Percentiles rank a stretch among this genome's conserved stretches.
Evolutionary conservation across 2,888 invertebrate species (phyloP).

Genomic region (Euzetes globulus): DNA sequence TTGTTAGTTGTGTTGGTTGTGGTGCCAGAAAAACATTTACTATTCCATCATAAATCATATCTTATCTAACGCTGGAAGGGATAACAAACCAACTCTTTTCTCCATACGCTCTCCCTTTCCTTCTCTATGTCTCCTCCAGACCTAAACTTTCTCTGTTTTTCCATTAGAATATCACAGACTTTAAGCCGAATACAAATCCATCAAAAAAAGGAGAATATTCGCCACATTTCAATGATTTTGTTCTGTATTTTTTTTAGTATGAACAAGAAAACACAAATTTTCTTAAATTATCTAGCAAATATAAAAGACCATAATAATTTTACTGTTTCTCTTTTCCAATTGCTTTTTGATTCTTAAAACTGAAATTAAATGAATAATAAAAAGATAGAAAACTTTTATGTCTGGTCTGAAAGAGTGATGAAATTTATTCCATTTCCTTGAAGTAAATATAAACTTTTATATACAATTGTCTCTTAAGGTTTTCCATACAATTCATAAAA

Average conservation of each 20-base stretch:
- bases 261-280: not conserved
- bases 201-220: not conserved
- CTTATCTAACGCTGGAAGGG: slow-evolving; percentile 20
- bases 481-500: not conserved
- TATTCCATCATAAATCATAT: slow-evolving; percentile 4
- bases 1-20: slow-evolving; percentile 11
- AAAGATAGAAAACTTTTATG: not conserved
- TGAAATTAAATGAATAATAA: not conserved
- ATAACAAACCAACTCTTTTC: slow-evolving; percentile 17
- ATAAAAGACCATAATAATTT: not conserved
- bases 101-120: not conserved
- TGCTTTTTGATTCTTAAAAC: not conserved
- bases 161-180: too few relatives aligned
- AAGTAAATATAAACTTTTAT: not conserved
- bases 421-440: slow-evolving; percentile 1
- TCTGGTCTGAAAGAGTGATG: not conserved
- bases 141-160: not conserved
- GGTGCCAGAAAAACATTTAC: slow-evolving; percentile 20
- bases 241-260: too few relatives aligned
- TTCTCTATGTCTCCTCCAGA: not conserved
- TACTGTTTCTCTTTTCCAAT: not conserved
- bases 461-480: not conserved
- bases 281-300: not conserved
- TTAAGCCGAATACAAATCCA: not conserved
- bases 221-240: too few relatives aligned